These are phyloP conservation scores for Sminthurides aquaticus DNA, from an alignment of 2,888 invertebrate genomes.

Conservation along the genomic window DNA sequence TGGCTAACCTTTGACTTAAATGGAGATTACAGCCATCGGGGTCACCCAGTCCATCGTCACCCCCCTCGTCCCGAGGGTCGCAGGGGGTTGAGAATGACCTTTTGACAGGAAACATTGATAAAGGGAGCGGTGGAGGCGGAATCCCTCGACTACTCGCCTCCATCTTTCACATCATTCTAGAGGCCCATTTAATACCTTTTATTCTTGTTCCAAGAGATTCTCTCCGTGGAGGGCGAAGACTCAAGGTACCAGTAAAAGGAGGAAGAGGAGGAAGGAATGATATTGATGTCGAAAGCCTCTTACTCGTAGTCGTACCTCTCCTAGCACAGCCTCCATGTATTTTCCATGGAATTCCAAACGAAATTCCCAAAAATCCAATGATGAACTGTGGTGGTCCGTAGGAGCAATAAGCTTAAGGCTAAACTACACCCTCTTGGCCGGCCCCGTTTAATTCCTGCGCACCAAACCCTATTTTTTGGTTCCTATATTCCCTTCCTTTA, in stretches of 20 bases:
- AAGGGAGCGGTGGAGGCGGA: conserved; percentile 17
- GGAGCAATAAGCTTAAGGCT: not conserved
- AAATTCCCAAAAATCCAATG: not conserved
- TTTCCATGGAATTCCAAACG: not conserved
- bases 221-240: not conserved
- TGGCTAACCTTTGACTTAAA: conserved; percentile 19
- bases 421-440: not conserved
- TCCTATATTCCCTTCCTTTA: not conserved
- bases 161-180: conserved; percentile 7
- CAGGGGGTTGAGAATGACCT: conserved; percentile 29
- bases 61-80: conserved; percentile 18
- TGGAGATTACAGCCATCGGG: conserved; percentile 17
- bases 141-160: conserved; percentile 17
- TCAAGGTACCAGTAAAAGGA: not conserved
- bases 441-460: not conserved
- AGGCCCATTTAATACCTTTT: not conserved
- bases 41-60: conserved; percentile 1
- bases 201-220: not conserved
- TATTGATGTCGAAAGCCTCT: not conserved
- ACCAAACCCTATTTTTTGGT: not conserved
- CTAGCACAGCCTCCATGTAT: not conserved
- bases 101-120: conserved; percentile 21
- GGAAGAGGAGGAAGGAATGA: not conserved
- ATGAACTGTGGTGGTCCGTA: not conserved
- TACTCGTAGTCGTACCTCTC: not conserved